Base-by-base conservation (phyloP, 2,888 invertebrate genomes). In the Orthonevra nobilis region DNA sequence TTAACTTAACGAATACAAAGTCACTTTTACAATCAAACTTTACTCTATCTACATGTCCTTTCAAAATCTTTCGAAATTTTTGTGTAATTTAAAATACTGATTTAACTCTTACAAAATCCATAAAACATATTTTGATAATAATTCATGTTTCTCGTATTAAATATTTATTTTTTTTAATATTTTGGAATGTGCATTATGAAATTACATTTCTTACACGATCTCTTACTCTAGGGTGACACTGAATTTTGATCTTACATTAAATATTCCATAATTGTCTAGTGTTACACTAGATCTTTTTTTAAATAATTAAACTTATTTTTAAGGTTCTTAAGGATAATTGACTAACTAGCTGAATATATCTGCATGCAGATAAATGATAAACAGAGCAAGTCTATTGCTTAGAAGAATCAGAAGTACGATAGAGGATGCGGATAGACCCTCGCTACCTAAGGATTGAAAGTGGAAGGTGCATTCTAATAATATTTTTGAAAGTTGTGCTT, bases 171-270 rank as follows among this genome's bases (percentile, higher is more conserved):
- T 69, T n/a, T 9, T 32, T 58, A 30, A 54, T 70, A 52, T 81
- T 81, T 12, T 48, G 40, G 26, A 44, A 56, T 28, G 66, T 73
- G 79, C 73, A n/a, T 73, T 48, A 68, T 48, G 72, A 79, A 73
- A 66, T 73, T 56, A 40, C 44, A 50, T 66, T 68, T 46, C 46
- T 54, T 58, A 58, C 32, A 63, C 63, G 52, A 50, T 48, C 20
- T n/a, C 54, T 56, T 64, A 72, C 32, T 12, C 60, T 69, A 69
- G 10, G 42, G 69, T 61, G 70, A 61, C 61, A 61, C 34, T 50
- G 17, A 52, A 50, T 60, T 4, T 26, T 56, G 7, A 19, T 36
- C 26, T 19, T 36, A 5, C 28, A 17, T 40, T 40, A 40, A 38
- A 15, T 40, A 30, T 26, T 9, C 17, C 30, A 42, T 17, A 32